Percentiles rank a stretch among this genome's conserved stretches.
These are phyloP conservation scores for Gopherus evgoodei DNA, from an alignment of 2,113 vertebrate species.

Conservation along the genomic window DNA sequence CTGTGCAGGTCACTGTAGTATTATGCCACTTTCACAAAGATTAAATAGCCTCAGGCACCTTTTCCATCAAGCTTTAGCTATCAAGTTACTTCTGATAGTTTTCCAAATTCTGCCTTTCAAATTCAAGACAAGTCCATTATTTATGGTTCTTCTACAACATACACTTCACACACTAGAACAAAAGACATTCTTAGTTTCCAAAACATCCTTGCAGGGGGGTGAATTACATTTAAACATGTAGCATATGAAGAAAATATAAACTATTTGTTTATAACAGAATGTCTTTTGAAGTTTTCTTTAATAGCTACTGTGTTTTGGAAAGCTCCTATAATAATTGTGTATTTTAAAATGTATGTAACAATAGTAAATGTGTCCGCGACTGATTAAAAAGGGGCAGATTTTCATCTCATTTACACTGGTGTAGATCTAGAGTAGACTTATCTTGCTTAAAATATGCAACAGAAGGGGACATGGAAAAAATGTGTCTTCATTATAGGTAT, in stretches of 20 bases:
- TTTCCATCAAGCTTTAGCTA: neutral
- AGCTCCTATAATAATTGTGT: neutral
- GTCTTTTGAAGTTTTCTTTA: neutral
- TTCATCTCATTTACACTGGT: neutral
- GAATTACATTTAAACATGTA: neutral
- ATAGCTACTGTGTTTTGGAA: neutral
- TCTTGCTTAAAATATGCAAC: neutral
- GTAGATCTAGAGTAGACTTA: neutral
- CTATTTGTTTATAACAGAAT: neutral
- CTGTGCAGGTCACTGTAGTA: neutral
- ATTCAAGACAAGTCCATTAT: neutral
- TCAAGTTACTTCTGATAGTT: neutral
- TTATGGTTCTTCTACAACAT: neutral
- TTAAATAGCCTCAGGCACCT: neutral
- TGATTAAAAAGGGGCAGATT: neutral
- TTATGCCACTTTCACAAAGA: neutral
- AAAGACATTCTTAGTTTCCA: constrained; percentile 11
- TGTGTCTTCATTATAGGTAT: neutral
- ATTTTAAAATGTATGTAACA: neutral
- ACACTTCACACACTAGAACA: neutral
- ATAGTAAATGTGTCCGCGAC: neutral
- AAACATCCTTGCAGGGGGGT: neutral
- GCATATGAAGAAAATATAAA: neutral
- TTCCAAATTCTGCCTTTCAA: neutral
- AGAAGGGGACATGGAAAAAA: neutral